Conservation (phyloP, 64 coral and sea anemone genomes). For the Dendrophyllia cribrosa region DNA sequence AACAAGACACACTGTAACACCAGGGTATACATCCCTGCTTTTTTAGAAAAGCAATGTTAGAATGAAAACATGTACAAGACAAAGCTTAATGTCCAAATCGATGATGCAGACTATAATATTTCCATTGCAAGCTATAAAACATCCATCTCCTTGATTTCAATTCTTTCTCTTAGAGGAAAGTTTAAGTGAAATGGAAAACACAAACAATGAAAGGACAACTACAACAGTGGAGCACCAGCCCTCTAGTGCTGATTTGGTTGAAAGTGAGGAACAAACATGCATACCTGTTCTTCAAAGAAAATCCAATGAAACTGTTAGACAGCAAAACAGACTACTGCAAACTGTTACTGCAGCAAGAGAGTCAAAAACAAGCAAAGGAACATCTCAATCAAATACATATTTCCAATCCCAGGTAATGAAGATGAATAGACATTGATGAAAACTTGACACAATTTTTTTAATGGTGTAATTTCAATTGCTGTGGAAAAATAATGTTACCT, state of each 20-base stretch:
- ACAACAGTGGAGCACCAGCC: neutral
- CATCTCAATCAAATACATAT: neutral
- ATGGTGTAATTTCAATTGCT: too few relatives aligned
- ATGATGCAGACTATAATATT: neutral
- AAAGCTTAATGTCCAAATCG: too few relatives aligned
- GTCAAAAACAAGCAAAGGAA: neutral
- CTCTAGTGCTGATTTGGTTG: neutral
- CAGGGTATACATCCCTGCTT: too few relatives aligned
- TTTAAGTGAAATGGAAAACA: neutral
- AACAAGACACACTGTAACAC: too few relatives aligned
- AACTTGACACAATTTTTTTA: too few relatives aligned
- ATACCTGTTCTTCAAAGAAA: neutral
- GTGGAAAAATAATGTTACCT: too few relatives aligned
- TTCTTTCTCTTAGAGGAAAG: neutral
- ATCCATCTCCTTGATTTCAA: neutral
- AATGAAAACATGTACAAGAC: too few relatives aligned
- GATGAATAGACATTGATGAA: neutral
- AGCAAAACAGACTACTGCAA: conserved; percentile 4
- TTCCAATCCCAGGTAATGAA: conserved; percentile 2
- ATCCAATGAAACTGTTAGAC: neutral
- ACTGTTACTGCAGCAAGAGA: neutral
- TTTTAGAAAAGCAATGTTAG: too few relatives aligned
- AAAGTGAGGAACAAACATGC: neutral
- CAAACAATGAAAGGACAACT: neutral
- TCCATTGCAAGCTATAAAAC: neutral